phyloP scores from a whole-genome alignment of 2,888 invertebrate genomes.

The Phorcus lineatus region DNA sequence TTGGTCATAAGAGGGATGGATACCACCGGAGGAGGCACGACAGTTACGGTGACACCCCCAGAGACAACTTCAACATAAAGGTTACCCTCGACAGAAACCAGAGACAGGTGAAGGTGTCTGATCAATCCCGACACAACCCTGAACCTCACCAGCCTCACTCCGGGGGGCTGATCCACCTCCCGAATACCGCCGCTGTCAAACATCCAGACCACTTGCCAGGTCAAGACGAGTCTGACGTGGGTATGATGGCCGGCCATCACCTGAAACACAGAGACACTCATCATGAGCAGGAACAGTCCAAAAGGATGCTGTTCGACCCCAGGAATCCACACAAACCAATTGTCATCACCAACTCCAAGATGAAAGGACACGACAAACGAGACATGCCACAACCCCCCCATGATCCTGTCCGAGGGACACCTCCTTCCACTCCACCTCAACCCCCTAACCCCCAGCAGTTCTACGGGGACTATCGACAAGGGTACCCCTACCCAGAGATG shows the following conservation, averaged over 20 bases:
- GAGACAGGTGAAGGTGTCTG: slow-evolving; percentile 36
- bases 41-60: slow-evolving; percentile 13
- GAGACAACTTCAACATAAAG: slow-evolving; percentile 30
- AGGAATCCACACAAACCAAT: slow-evolving; percentile 70
- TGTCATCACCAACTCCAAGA: slow-evolving; percentile 47
- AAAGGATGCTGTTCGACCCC: slow-evolving; percentile 68
- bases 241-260: slow-evolving; percentile 7
- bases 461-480: slow-evolving; percentile 38
- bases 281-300: slow-evolving; percentile 22
- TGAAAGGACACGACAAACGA: slow-evolving; percentile 58
- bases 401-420: slow-evolving; percentile 22
- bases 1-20: slow-evolving; percentile 25
- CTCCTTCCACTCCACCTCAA: slow-evolving; percentile 26
- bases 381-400: slow-evolving; percentile 25
- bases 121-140: background rate
- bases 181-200: slow-evolving; percentile 8
- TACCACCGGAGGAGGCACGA: slow-evolving; percentile 20
- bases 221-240: slow-evolving; percentile 5
- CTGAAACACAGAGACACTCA: background rate
- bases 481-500: slow-evolving; percentile 28
- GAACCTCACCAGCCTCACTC: slow-evolving; percentile 22
- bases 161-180: slow-evolving; percentile 34
- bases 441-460: slow-evolving; percentile 17
- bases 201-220: background rate
- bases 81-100: slow-evolving; percentile 40